Evolutionary conservation across 2,888 invertebrate genomes (phyloP).

Genomic region (Exocentrus adspersus): DNA sequence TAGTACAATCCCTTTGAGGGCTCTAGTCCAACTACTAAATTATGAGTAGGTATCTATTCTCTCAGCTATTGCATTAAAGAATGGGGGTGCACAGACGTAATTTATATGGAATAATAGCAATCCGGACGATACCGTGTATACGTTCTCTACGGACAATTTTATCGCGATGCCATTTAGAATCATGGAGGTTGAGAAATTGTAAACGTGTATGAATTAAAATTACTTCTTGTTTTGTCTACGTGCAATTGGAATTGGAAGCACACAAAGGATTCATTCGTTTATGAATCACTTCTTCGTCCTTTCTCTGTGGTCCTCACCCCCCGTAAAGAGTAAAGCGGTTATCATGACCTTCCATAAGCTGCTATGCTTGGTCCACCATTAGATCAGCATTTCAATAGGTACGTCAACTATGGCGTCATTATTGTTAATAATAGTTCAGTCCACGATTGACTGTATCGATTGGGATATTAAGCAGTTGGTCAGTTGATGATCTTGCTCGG

Average conservation of each 20-base stretch:
- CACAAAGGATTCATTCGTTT: too few species aligned
- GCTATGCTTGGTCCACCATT: too few species aligned
- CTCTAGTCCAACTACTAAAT: slow-evolving; percentile 49
- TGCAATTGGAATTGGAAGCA: background rate
- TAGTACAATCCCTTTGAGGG: slow-evolving; percentile 49
- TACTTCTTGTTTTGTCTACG: background rate
- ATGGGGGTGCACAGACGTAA: slow-evolving; percentile 25
- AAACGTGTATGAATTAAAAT: slow-evolving; percentile 16
- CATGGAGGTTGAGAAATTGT: slow-evolving; percentile 20
- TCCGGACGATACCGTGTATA: slow-evolving; percentile 22
- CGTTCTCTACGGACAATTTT: slow-evolving; percentile 22
- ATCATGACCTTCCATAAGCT: too few species aligned
- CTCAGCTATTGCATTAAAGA: slow-evolving; percentile 30
- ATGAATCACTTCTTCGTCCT: too few species aligned
- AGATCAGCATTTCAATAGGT: too few species aligned
- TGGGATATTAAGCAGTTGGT: too few species aligned
- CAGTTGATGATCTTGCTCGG: too few species aligned
- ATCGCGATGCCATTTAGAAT: slow-evolving; percentile 5
- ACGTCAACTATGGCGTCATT: too few species aligned
- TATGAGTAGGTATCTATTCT: slow-evolving; percentile 48
- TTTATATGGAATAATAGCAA: slow-evolving; percentile 34
- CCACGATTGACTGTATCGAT: too few species aligned
- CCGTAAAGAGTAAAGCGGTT: too few species aligned
- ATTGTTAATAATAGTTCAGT: too few species aligned
- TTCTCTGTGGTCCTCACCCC: too few species aligned